Evolutionary conservation across 1,140 invertebrate genomes (phyloP).

Genomic region (Periplaneta americana): DNA sequence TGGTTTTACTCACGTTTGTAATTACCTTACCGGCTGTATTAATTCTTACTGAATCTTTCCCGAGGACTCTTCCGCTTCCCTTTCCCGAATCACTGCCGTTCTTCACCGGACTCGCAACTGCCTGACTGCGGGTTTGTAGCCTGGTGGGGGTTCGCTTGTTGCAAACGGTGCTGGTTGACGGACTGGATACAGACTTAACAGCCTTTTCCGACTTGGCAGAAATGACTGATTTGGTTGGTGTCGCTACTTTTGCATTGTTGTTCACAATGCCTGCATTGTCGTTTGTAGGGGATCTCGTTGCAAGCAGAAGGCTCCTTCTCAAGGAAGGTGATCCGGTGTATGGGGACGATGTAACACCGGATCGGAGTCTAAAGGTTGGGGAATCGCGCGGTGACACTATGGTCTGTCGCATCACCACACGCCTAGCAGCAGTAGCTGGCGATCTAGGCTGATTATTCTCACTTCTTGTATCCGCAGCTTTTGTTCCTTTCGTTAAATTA

Average conservation of each 20-base stretch:
- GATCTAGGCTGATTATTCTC: not conserved
- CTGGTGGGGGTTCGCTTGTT: not conserved
- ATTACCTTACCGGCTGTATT: not conserved
- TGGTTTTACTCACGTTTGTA: not conserved
- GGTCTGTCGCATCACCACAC: conserved; percentile 3
- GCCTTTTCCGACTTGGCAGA: not conserved
- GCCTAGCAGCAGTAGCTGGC: not conserved
- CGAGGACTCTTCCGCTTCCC: not conserved
- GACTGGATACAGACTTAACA: not conserved
- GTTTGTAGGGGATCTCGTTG: conserved; percentile 33
- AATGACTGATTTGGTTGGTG: not conserved
- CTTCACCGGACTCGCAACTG: not conserved
- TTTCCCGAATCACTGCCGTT: not conserved
- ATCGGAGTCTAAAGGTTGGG: not conserved
- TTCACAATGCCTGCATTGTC: not conserved
- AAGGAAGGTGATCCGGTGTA: conserved; percentile 26
- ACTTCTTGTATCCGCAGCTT: not conserved
- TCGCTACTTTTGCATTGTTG: not conserved
- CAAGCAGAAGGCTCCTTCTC: conserved; percentile 32
- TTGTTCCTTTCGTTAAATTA: not conserved
- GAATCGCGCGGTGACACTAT: conserved; percentile 8
- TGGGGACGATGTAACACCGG: not conserved
- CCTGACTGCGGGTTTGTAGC: not conserved
- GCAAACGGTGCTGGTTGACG: not conserved
- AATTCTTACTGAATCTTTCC: not conserved